Evolutionary conservation across 2,888 invertebrate species (phyloP), one percentile per base, ranked within the genome.

Genomic region (Drosophila borealis): DNA sequence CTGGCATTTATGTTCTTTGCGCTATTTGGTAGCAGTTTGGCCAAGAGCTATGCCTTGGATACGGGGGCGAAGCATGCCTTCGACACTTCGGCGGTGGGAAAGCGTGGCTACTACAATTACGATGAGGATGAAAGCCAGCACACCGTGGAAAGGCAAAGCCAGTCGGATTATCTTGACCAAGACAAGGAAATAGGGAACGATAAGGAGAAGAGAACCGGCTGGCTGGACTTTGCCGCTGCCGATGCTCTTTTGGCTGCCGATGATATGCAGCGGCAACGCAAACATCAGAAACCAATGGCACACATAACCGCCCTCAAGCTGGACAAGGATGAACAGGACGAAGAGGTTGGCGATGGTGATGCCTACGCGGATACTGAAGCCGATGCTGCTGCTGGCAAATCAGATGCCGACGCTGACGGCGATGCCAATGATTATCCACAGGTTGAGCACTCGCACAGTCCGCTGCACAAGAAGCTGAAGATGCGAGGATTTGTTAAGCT

Each of bases 51-150:
- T 11, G 10, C 0, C 9, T 2, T 9, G 14, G 19, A 11, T n/a
- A 2, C 19, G 33, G 13, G 0, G 14, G 14, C 1, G n/a, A 6
- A 6, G 8, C n/a, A 8, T 6, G 37, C 6, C 17, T 11, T 13
- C 17, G 17, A 34, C 36, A 11, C 19, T 4, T 9, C 8, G 9
- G 14, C n/a, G 11, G 5, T 33, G 14, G 19, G 21, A 1, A 21
- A 21, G 5, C 59, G 14, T 33, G 57, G 41, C 19, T 33, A 14
- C 33, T 59, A 11, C 50, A 45, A 21, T 33, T 59, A 59, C 13
- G 59, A 49, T 34, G 55, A 25, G 2, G 14, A 13, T 4, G 59
- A 42, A 0, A 11, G 2, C n/a, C n/a, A 34, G 4, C 42, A 6
- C 14, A 3, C 19, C 1, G 8, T 33, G 37, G 21, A 1, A 1